These are phyloP conservation scores for Dromococcyx pavoninus DNA, from an alignment of 2,797 vertebrate species.

Conservation along the genomic window DNA sequence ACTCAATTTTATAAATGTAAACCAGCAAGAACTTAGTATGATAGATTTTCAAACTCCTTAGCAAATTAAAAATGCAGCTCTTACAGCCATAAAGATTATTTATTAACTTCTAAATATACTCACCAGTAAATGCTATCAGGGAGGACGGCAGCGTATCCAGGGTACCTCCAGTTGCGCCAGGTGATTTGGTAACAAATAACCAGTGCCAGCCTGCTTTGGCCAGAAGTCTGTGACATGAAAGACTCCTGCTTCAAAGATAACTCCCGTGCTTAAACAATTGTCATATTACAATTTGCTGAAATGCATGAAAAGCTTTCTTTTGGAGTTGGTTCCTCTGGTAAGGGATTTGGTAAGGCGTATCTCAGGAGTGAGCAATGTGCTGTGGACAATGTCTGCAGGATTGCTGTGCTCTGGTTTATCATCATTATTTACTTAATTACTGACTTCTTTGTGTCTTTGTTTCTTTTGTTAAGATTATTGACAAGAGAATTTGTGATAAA, in stretches of 20 bases:
- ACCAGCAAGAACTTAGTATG: neutral
- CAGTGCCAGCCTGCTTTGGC: neutral
- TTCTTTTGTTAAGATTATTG: neutral
- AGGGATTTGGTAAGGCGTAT: neutral
- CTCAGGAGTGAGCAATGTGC: neutral
- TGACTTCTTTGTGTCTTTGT: neutral
- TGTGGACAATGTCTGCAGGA: neutral
- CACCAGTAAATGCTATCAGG: neutral
- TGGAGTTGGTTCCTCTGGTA: neutral
- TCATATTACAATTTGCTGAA: fast-evolving
- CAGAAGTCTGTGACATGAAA: neutral
- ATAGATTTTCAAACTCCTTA: neutral
- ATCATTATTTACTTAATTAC: neutral
- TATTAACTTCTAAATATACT: neutral
- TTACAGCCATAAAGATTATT: neutral
- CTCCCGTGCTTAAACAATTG: neutral
- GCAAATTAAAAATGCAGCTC: neutral
- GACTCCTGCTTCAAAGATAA: neutral
- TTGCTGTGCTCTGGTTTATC: neutral
- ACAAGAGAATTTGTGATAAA: neutral
- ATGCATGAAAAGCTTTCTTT: neutral
- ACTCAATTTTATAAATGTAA: conserved; percentile 33
- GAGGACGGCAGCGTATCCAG: neutral
- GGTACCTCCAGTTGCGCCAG: fast-evolving
- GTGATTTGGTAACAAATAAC: neutral